Evolutionary conservation across 1,140 invertebrate species (phyloP), one percentile per base, ranked within the genome.

Genomic region (Globodera ellingtonae): DNA sequence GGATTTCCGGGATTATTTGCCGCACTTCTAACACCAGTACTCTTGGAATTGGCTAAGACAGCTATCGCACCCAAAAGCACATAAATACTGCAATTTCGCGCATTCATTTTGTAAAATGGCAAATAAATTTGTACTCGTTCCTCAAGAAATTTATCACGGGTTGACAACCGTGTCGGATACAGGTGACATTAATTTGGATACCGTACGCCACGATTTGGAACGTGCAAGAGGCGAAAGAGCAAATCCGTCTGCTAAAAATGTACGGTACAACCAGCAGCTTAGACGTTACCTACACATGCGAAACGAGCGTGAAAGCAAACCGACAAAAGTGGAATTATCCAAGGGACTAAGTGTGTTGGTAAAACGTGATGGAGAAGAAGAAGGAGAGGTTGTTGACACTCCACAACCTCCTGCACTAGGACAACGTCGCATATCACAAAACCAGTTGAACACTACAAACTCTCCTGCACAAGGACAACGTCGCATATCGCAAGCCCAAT

Each of bases 121-220:
- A 75, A 75, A 75, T 67, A 75, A 75, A 75, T 75, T 75, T 75
- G 46, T 75, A 13, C 46, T 75, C 13, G 18, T 75, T 67, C 73
- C 73, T 9, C 21, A 52, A 52, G 73, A 75, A 75, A 35, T 35
- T 3, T 35, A 35, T 35, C 35, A 2, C 0, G 35, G 35, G 35
- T 35, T 35, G 35, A 35, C 21, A 44, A 18, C 4, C 4, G n/a
- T 18, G 5, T 35, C 35, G 35, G 35, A 35, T 35, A 35, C 35
- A 4, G 66, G 73, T 71, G 56, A 65, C 46, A 47, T 52, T 7
- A 76, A 76, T 24, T 52, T 72, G 2, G 75, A 76, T 65, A 35
- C 21, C 13, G 35, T 35, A 0, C 15, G 10, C 8, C 67, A 10
- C 52, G 59, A n/a, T 9, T 35, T 76, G 44, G 65, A 70, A 1